Base-by-base conservation (phyloP, 1,140 invertebrate species). In the Leptoteleia sp. region DNA sequence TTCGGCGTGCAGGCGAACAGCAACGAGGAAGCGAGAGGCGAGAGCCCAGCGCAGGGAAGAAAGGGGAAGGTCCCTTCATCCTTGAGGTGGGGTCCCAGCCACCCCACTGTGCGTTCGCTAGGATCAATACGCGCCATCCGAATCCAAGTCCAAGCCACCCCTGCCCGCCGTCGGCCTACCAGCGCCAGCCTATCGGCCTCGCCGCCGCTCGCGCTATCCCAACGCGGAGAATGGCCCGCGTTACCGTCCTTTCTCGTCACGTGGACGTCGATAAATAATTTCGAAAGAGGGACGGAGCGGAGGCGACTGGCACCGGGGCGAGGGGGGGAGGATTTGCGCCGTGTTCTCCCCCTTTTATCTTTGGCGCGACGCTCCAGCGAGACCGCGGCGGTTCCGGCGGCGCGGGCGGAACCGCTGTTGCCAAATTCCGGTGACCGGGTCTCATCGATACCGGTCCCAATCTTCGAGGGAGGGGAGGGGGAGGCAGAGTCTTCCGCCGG, bases 91-190 rank as follows among this genome's bases (percentile, higher is more conserved):
- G 87, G 86, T 85, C 83, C 83, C 84, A 79, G 81, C 85, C 80
- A 85, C 83, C 84, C 87, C 82, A 86, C 84, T 73, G 70, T 83
- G 84, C 83, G 82, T 85, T 85, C 80, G 80, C 81, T 84, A 85
- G 88, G 87, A 89, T 89, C 88, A 89, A 88, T 89, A 89, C 87
- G 85, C 85, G 83, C 85, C 83, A 88, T 87, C 83, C 85, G 82
- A 86, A 85, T 83, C 85, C 79, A 84, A 87, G 86, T 86, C 84
- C 85, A 82, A 85, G 82, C 83, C 85, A 83, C 81, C 83, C 81
- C 83, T 85, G 72, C 77, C 79, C 81, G 71, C 81, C 73, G 59
- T 75, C 67, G 47, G 54, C 67, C 67, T 71, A 71, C 59, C 70
- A 65, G n/a, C n/a, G 27, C 70, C 61, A 80, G 72, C 64, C 67